Evolutionary conservation across 2,888 invertebrate genomes (phyloP), one percentile per base, ranked within the genome.

Genomic region (Mayetiola destructor): DNA sequence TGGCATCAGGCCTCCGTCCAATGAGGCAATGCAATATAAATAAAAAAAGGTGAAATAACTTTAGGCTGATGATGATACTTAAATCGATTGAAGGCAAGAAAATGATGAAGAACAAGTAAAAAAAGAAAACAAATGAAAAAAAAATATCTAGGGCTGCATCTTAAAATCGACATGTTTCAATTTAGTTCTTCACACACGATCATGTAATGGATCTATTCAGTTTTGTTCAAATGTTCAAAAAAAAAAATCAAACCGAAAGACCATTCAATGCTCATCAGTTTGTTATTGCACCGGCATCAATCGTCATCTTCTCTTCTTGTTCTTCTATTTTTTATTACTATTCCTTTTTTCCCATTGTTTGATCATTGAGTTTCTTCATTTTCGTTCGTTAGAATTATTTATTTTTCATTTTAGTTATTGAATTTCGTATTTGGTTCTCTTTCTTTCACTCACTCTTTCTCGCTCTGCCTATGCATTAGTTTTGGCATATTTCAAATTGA

Each of bases 211-310:
- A 48, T 48, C 48, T 48, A 48, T 48, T 48, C 48, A 27, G n/a
- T 27, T 48, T 48, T 27, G 27, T n/a, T 14, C 27, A 21, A 10
- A 27, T 48, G n/a, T n/a, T n/a, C n/a, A n/a, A n/a, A n/a, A n/a
- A n/a, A n/a, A n/a, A n/a, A n/a, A n/a, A n/a, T n/a, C n/a, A n/a
- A n/a, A n/a, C n/a, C n/a, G n/a, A n/a, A n/a, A n/a, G n/a, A n/a
- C n/a, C n/a, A n/a, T n/a, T n/a, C n/a, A n/a, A n/a, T 2, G n/a
- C 48, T 48, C 23, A 48, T 48, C 48, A n/a, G n/a, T n/a, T n/a
- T n/a, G n/a, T n/a, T n/a, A 48, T 48, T 48, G 27, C 48, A 48
- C 48, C 48, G 48, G 48, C 48, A 48, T 48, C 27, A 48, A 48
- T 48, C 48, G 23, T 48, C 48, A 48, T 48, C 48, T 27, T 48